These are phyloP conservation scores for Aphrocallistes beatrix DNA, from an alignment of 37 sponge, comb jelly and placozoan genomes.

Conservation along the genomic window DNA sequence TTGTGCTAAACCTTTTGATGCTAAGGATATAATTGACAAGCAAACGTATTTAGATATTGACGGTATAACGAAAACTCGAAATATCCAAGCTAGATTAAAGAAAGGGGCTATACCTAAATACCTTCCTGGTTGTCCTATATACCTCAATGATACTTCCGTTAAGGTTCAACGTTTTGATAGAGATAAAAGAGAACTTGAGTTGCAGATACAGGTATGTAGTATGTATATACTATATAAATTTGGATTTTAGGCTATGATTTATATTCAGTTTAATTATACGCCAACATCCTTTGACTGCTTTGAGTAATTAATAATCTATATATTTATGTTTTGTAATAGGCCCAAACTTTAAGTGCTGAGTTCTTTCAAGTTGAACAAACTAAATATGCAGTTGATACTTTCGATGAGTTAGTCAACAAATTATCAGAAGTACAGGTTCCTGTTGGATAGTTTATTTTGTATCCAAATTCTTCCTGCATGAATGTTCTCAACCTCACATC, in stretches of 20 bases:
- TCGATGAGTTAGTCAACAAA: not conserved
- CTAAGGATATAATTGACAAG: not conserved
- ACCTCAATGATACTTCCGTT: not conserved
- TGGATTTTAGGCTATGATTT: not conserved
- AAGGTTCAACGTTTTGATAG: not conserved
- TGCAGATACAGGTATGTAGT: not conserved
- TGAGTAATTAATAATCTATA: no score
- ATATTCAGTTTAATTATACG: not conserved
- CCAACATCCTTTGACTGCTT: no score
- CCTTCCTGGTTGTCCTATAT: not conserved
- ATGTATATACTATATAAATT: not conserved
- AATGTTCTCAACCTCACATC: not conserved
- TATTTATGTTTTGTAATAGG: no score
- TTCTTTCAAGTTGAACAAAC: not conserved
- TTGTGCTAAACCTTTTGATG: not conserved
- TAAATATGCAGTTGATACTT: not conserved
- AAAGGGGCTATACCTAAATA: not conserved
- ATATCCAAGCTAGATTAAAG: slow-evolving; percentile 9
- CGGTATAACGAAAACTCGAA: not conserved
- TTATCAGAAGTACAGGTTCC: not conserved
- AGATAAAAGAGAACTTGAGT: not conserved
- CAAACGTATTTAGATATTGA: not conserved
- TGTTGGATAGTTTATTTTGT: not conserved
- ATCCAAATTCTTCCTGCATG: not conserved
- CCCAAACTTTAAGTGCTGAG: not conserved